phyloP scores from a whole-genome alignment of 1,140 invertebrate genomes.

The Temnothorax nylanderi region DNA sequence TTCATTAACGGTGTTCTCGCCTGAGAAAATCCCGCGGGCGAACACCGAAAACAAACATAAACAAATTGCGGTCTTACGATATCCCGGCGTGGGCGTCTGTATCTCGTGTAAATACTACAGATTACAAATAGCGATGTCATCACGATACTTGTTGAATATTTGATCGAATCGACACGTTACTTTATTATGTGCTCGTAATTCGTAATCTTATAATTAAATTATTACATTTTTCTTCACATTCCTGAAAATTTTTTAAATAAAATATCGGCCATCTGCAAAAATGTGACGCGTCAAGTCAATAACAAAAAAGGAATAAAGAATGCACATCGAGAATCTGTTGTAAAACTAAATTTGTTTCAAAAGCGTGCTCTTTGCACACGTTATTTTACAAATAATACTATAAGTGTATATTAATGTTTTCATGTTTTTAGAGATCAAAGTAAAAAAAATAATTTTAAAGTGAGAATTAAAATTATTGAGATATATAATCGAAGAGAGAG shows the following conservation, averaged over 20 bases:
- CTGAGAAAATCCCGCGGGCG: slow-evolving; percentile 12
- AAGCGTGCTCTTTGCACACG: not conserved
- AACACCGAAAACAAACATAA: slow-evolving; percentile 43
- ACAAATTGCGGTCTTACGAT: slow-evolving; percentile 53
- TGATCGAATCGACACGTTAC: not conserved
- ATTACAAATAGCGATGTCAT: not conserved
- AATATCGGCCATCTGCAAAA: not conserved
- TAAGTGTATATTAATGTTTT: not conserved
- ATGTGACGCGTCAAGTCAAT: not conserved
- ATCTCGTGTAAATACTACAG: not conserved
- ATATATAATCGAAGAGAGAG: no score
- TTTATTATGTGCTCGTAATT: not conserved
- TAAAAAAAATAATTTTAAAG: not conserved
- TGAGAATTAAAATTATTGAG: not conserved
- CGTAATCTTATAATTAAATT: not conserved
- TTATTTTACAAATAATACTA: not conserved
- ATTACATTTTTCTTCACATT: not conserved
- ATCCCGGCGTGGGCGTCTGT: not conserved
- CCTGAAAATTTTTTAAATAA: not conserved
- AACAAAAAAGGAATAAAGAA: not conserved
- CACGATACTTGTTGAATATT: not conserved
- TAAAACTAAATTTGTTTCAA: slow-evolving; percentile 5
- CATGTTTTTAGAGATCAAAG: not conserved
- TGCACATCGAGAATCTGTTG: not conserved
- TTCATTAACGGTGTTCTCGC: slow-evolving; percentile 62